Evolutionary conservation across 1,140 invertebrate species (phyloP).

Genomic region (Leptinotarsa undecemlineata): DNA sequence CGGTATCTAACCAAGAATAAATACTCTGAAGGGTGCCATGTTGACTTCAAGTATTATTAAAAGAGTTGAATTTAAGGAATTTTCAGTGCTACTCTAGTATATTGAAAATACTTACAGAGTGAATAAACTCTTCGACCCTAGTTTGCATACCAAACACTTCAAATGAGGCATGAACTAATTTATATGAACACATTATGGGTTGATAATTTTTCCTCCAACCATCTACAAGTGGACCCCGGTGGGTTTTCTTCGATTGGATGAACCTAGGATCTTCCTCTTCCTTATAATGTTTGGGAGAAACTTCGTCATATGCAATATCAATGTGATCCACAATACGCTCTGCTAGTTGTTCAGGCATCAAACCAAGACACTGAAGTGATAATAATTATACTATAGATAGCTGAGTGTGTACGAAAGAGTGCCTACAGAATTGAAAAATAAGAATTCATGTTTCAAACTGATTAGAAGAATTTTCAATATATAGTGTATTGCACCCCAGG

Average conservation of each 20-base stretch:
- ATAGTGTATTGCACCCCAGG: too few species aligned
- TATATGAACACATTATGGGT: slow-evolving; percentile 94
- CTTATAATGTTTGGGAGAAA: slow-evolving; percentile 86
- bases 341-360: slow-evolving; percentile 74
- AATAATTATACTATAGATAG: too few species aligned
- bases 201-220: slow-evolving; percentile 76
- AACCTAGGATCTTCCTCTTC: slow-evolving; percentile 83
- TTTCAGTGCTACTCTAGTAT: not conserved
- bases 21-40: too few species aligned
- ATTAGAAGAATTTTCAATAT: too few species aligned
- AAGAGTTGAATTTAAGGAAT: too few species aligned
- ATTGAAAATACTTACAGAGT: slow-evolving; percentile 65
- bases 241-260: slow-evolving; percentile 82
- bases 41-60: too few species aligned
- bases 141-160: slow-evolving; percentile 93
- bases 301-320: slow-evolving; percentile 88
- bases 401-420: too few species aligned
- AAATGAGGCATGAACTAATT: slow-evolving; percentile 84
- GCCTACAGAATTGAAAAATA: too few species aligned
- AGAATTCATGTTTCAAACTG: too few species aligned
- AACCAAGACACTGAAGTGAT: slow-evolving; percentile 68
- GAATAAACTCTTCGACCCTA: slow-evolving; percentile 85
- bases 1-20: too few species aligned
- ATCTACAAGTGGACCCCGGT: slow-evolving; percentile 77
- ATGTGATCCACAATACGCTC: slow-evolving; percentile 76